A percentile compares a stretch with the other conserved stretches of the same genome.
These are phyloP conservation scores for Tringa solitaria DNA, from an alignment of 2,113 vertebrate species.

Conservation along the genomic window DNA sequence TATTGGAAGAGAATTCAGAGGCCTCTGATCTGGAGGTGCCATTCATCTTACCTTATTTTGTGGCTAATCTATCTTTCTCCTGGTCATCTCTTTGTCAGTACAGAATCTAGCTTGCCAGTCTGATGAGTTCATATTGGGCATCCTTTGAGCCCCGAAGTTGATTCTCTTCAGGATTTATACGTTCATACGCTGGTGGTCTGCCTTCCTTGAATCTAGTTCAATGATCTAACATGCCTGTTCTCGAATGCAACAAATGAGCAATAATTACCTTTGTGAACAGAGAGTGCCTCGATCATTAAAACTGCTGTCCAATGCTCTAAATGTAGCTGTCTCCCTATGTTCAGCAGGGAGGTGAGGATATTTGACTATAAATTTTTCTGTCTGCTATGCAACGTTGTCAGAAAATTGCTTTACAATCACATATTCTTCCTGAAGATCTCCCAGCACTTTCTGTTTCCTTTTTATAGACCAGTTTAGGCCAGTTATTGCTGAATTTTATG, in stretches of 20 bases:
- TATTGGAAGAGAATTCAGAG: not conserved
- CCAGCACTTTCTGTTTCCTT: not conserved
- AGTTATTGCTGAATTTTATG: not conserved
- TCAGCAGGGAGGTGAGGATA: not conserved
- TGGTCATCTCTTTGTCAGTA: not conserved
- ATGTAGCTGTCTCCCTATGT: not conserved
- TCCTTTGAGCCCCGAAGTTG: not conserved
- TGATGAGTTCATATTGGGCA: not conserved
- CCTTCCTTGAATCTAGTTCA: not conserved
- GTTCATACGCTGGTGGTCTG: not conserved
- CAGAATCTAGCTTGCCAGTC: not conserved
- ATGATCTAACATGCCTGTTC: not conserved
- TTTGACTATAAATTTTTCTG: not conserved
- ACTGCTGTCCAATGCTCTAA: not conserved
- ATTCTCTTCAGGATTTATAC: not conserved
- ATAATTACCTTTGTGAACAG: not conserved
- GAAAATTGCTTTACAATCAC: not conserved
- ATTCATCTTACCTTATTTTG: not conserved
- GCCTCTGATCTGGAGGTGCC: not conserved
- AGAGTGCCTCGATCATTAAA: not conserved
- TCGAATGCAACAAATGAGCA: not conserved
- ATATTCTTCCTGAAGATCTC: not conserved
- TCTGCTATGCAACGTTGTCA: not conserved
- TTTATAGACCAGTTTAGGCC: not conserved
- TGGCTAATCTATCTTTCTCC: not conserved